These are phyloP conservation scores for Microtus montanus DNA, from an alignment of 2,113 vertebrate genomes.

Conservation along the genomic window DNA sequence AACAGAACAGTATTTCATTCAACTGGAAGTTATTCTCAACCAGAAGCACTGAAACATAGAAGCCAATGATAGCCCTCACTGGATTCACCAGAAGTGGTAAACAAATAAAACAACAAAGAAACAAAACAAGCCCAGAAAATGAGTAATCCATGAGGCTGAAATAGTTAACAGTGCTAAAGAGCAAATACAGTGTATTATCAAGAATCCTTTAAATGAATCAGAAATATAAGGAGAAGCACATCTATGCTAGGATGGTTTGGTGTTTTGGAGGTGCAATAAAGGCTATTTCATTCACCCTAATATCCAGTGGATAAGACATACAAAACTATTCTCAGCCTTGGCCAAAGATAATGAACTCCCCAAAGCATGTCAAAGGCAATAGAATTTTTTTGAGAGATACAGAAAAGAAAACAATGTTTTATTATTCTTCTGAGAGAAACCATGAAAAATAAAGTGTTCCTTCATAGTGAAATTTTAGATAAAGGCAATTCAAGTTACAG, in stretches of 20 bases:
- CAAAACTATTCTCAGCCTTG: background rate
- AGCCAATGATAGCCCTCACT: background rate
- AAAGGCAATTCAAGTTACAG: background rate
- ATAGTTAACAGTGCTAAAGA: background rate
- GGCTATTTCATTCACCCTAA: background rate
- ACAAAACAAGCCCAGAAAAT: background rate
- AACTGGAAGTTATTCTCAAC: background rate
- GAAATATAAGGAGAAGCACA: background rate
- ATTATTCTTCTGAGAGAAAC: background rate
- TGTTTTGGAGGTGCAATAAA: accelerated
- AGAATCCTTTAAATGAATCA: background rate
- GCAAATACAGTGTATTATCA: background rate
- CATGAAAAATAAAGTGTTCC: background rate
- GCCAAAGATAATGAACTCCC: background rate
- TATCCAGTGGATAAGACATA: background rate
- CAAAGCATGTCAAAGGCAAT: background rate
- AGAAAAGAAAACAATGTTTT: background rate
- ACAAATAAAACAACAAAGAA: too few species aligned
- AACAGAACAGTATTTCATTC: background rate
- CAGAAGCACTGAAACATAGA: background rate
- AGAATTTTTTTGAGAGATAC: background rate
- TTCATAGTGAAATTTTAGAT: background rate
- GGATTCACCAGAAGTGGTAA: too few species aligned
- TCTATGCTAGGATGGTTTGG: background rate
- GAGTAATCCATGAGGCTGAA: background rate